A percentile compares a stretch with the other conserved stretches of the same genome.
Evolutionary conservation across 2,888 invertebrate species (phyloP).

Genomic region (Cepaea hortensis): DNA sequence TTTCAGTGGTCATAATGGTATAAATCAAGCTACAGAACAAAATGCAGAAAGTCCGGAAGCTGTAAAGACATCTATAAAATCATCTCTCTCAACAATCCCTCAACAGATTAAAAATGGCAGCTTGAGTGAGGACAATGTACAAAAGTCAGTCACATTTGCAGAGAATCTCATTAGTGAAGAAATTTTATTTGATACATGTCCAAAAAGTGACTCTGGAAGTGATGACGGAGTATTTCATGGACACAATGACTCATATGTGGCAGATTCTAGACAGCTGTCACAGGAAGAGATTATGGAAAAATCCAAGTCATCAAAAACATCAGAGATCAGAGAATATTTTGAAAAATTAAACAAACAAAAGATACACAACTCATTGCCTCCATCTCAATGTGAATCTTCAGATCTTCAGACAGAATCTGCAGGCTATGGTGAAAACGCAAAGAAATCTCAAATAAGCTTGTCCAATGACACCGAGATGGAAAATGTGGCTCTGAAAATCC

Average conservation of each 20-base stretch:
- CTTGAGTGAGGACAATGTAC: not conserved
- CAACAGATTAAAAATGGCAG: not conserved
- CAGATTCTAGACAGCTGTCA: not conserved
- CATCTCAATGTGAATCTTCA: not conserved
- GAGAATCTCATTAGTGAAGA: conserved; percentile 50
- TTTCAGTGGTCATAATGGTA: not conserved
- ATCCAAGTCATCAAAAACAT: conserved; percentile 26
- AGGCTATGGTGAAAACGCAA: not conserved
- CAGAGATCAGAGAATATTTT: conserved; percentile 51
- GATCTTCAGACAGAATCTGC: not conserved
- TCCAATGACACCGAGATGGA: conserved; percentile 35
- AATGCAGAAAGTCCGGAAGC: not conserved
- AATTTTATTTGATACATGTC: conserved; percentile 42
- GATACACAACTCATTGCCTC: not conserved
- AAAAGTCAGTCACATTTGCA: conserved; percentile 53
- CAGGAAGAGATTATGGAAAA: not conserved
- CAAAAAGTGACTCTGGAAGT: conserved; percentile 55
- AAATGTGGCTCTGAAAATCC: conserved; percentile 67
- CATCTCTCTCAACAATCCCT: conserved; percentile 12
- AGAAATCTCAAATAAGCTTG: not conserved
- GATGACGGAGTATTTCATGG: not conserved
- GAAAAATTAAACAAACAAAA: conserved; percentile 40
- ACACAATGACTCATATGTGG: not conserved
- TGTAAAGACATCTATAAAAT: conserved; percentile 1
- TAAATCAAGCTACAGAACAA: not conserved